Evolutionary conservation across 2,113 vertebrate species (phyloP).

Genomic region (Corynorhinus townsendii): DNA sequence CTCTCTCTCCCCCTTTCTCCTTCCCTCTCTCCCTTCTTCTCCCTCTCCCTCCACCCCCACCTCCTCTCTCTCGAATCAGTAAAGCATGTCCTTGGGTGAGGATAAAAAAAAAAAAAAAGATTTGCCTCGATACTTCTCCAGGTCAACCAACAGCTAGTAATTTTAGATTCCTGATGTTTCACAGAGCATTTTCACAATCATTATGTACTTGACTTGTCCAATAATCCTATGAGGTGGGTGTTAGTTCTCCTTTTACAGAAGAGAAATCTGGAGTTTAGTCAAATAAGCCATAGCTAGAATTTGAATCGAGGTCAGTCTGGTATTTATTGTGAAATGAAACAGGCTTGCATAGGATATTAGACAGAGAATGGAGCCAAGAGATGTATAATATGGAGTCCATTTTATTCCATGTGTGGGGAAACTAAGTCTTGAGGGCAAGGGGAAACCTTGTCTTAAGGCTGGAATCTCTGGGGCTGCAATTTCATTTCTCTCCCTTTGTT

Average conservation of each 20-base stretch:
- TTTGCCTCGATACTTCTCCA: neutral
- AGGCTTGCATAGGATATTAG: too few species aligned
- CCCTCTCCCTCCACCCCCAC: too few species aligned
- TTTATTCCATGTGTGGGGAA: neutral
- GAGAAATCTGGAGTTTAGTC: neutral
- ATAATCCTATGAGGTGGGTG: neutral
- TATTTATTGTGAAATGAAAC: neutral
- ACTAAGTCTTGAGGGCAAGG: neutral
- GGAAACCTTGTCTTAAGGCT: neutral
- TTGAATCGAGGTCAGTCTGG: neutral
- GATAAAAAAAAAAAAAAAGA: neutral
- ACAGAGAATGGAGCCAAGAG: neutral
- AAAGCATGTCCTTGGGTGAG: neutral
- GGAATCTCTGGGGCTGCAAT: neutral
- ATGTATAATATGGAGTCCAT: neutral
- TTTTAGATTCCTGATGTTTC: neutral
- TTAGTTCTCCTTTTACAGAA: neutral
- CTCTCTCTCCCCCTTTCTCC: too few species aligned
- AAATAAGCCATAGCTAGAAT: neutral
- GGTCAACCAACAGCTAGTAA: neutral
- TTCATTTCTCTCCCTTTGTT: neutral
- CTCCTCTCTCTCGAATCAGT: too few species aligned
- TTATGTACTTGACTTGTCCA: neutral
- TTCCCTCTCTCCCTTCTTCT: too few species aligned
- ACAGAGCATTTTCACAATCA: neutral